Base-by-base conservation (phyloP, 2,797 vertebrate species). In the Tenualosa thibaudeaui region DNA sequence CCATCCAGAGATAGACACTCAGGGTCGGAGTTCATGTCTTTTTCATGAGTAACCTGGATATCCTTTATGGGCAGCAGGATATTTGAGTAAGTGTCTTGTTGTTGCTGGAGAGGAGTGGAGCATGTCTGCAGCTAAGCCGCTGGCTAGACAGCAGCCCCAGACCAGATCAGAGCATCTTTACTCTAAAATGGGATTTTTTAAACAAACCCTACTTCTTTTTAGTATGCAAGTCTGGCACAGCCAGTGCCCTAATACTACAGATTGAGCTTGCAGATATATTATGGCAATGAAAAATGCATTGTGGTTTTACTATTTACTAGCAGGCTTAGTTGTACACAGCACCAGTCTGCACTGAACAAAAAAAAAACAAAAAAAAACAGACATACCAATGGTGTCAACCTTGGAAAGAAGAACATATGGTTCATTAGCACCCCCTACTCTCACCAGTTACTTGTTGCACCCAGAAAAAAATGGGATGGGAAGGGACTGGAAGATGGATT, bases 1-100 rank as follows among this genome's bases (percentile, higher is more conserved):
- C 40, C 62, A 62, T 65, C 56, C 58, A 75, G 53, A 82, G 83
- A 84, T 62, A 83, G 53, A 58, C 60, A 71, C 68, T 89, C 71
- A 82, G 81, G 87, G 86, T 91, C 86, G 87, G 60, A 62, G 91
- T 91, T 89, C 68, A 91, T 90, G 92, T 92, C 85, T 84, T 50
- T 90, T 91, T 91, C 82, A 90, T 82, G 83, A 91, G 87, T 86
- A 92, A 89, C 86, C 90, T 92, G 88, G 90, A 93, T 92, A 92
- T 93, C 87, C 90, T 91, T 87, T 86, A 71, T 85, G 24, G 50
- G 40, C 82, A 86, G 83, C 17, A 15, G 71, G 71, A 78, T 40
- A 43, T 40, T 43, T 43, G 19, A 78, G 71, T 43, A 5, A 78
- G 71, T 19, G 40, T 40, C 31, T 10, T 37, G 17, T 40, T 46